These are phyloP conservation scores for Arothron firmamentum DNA, from an alignment of 2,113 vertebrate species.

Conservation along the genomic window DNA sequence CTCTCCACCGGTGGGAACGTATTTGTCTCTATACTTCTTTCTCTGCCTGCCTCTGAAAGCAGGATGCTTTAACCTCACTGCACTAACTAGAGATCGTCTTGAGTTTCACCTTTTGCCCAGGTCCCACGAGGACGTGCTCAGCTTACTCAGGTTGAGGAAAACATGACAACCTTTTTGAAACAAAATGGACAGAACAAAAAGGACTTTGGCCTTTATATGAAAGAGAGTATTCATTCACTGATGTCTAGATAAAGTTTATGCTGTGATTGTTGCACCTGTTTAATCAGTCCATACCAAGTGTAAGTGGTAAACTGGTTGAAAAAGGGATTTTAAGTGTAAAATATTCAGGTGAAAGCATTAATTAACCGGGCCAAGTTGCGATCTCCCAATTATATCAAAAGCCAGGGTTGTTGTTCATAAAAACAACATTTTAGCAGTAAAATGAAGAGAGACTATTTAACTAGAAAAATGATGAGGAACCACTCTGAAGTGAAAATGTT, in stretches of 20 bases:
- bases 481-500: too few species aligned
- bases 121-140: conserved; percentile 45
- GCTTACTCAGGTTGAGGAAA: conserved; percentile 54
- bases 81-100: conserved; percentile 50
- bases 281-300: too few species aligned
- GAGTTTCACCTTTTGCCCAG: conserved; percentile 65
- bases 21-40: conserved; percentile 59
- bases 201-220: conserved; percentile 14
- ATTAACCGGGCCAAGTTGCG: too few species aligned
- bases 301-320: not conserved
- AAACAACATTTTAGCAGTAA: too few species aligned
- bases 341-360: too few species aligned
- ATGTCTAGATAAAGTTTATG: not conserved
- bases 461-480: too few species aligned
- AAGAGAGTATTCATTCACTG: conserved; percentile 4
- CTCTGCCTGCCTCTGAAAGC: conserved; percentile 47
- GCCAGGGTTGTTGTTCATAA: too few species aligned
- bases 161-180: conserved; percentile 61
- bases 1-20: conserved; percentile 62
- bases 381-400: too few species aligned
- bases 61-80: conserved; percentile 61
- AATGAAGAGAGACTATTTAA: too few species aligned
- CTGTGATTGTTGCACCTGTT: too few species aligned
- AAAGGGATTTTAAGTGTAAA: not conserved
- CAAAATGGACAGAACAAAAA: conserved; percentile 27